Conservation (phyloP, 2,113 vertebrate species). For the Tachycineta bicolor region DNA sequence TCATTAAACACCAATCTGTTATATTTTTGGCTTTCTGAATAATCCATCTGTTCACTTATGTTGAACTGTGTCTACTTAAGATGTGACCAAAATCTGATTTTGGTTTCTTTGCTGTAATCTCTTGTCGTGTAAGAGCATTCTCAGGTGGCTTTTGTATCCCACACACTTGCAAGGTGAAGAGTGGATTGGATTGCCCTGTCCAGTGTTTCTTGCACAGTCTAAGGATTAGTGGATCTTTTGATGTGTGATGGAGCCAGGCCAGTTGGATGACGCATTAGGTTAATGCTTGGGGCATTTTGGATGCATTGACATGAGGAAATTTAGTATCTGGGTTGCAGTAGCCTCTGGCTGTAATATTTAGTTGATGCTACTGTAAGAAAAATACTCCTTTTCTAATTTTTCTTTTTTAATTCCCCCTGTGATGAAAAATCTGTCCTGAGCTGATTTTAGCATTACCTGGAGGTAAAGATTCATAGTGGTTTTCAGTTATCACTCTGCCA, state of each 20-base stretch:
- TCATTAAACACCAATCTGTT: neutral
- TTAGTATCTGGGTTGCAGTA: conserved; percentile 10
- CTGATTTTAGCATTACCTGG: neutral
- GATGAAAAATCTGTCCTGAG: neutral
- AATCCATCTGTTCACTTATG: neutral
- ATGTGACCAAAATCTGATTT: neutral
- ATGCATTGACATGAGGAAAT: neutral
- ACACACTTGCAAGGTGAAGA: neutral
- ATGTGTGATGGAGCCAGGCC: neutral
- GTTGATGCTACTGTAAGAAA: neutral
- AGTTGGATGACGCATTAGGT: neutral
- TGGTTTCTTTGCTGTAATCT: neutral
- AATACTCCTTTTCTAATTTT: neutral
- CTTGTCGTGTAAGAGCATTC: neutral
- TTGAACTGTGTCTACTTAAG: neutral
- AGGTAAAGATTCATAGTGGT: neutral
- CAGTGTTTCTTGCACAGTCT: neutral
- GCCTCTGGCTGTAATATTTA: neutral
- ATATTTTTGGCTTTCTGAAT: neutral
- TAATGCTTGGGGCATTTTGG: neutral
- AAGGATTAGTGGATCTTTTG: neutral
- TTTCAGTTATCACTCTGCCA: neutral
- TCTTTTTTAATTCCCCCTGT: neutral
- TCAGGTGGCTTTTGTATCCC: neutral
- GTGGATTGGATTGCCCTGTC: neutral